Evolutionary conservation across 2,888 invertebrate species (phyloP).

Genomic region (Dione vanillae): DNA sequence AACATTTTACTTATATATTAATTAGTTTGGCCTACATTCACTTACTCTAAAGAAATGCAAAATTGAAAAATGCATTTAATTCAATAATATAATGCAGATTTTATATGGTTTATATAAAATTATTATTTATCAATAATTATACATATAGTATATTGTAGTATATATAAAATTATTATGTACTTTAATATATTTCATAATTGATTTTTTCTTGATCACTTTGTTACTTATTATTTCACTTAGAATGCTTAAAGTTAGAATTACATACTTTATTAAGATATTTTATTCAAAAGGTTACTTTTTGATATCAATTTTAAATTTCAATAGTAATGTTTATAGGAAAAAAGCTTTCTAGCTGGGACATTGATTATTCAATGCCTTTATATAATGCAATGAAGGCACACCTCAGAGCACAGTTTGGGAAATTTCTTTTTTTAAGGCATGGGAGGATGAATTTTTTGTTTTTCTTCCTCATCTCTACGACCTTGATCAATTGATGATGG

Average conservation of each 20-base stretch:
- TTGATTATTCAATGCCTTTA: slow-evolving; percentile 33
- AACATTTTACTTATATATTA: neutral
- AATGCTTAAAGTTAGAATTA: neutral
- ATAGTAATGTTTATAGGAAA: slow-evolving; percentile 1
- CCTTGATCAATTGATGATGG: slow-evolving; percentile 88
- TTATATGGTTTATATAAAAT: no score
- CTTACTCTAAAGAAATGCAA: slow-evolving; percentile 4
- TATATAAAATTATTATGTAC: neutral
- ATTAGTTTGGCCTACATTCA: slow-evolving; percentile 8
- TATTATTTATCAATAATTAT: no score
- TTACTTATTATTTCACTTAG: neutral
- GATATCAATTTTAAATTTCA: neutral
- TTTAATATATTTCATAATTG: neutral
- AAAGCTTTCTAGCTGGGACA: slow-evolving; percentile 38
- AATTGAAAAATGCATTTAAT: neutral
- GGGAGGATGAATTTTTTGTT: slow-evolving; percentile 86
- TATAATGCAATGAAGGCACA: slow-evolving; percentile 45
- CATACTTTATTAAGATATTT: neutral
- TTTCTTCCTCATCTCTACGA: slow-evolving; percentile 85
- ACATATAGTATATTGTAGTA: no score
- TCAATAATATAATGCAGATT: neutral
- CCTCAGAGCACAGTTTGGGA: slow-evolving; percentile 20
- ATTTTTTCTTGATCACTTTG: neutral
- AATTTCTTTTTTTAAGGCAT: slow-evolving; percentile 60
- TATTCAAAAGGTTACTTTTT: neutral